Evolutionary conservation across 2,797 vertebrate species (phyloP).

Genomic region (Platalea minor): DNA sequence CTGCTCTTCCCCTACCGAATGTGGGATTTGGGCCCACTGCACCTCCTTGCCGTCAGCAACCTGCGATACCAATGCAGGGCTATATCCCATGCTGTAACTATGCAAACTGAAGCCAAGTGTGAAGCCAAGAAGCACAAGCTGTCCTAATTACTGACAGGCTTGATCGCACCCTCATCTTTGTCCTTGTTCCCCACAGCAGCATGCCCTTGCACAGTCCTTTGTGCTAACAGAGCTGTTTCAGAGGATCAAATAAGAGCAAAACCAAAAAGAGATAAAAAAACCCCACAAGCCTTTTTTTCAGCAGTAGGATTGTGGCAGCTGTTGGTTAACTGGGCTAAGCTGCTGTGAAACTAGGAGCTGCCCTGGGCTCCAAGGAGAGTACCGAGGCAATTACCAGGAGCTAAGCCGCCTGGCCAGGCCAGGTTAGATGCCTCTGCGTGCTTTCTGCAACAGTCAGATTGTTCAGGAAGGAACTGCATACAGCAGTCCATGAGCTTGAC

Average conservation of each 20-base stretch:
- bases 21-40: background rate
- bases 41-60: background rate
- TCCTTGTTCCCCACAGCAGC: background rate
- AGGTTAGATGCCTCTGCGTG: background rate
- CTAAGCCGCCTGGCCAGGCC: background rate
- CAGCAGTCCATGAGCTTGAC: background rate
- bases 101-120: background rate
- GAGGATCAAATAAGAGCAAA: background rate
- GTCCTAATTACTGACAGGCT: background rate
- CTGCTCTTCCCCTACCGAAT: background rate
- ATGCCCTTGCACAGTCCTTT: background rate
- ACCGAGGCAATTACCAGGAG: background rate
- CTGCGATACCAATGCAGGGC: background rate
- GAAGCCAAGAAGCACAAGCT: background rate
- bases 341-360: background rate
- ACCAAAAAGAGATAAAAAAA: background rate
- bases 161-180: background rate
- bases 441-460: background rate
- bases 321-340: background rate
- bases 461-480: background rate
- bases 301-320: background rate
- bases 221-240: background rate
- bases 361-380: background rate
- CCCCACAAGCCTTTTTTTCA: background rate
- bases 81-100: background rate